Conservation (phyloP, 2,797 vertebrate species). For the Anguilla marmorata region DNA sequence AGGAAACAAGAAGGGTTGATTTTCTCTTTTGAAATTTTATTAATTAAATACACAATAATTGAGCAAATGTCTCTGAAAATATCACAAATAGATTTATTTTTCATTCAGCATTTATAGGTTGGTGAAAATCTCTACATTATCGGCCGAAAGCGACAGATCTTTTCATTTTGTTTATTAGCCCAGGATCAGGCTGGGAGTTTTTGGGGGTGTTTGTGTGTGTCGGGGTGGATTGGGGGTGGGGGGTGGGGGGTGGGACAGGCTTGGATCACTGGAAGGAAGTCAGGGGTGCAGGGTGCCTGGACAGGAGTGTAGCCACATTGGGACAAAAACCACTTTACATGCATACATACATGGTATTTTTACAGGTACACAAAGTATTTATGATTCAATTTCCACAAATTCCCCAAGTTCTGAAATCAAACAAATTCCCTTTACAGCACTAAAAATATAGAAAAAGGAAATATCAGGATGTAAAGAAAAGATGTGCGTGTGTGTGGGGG, state of each 20-base stretch:
- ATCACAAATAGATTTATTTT: constrained; percentile 99
- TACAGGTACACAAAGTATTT: constrained; percentile 99
- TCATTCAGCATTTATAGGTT: constrained; percentile 98
- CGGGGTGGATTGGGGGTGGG: background rate
- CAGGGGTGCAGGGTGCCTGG: constrained; percentile 22
- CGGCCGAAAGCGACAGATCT: constrained; percentile 71
- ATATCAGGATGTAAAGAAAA: constrained; percentile 88
- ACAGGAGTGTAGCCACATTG: constrained; percentile 80
- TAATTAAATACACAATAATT: constrained; percentile 99
- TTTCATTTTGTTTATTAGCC: constrained; percentile 67
- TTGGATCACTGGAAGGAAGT: constrained; percentile 1
- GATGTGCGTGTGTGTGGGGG: background rate
- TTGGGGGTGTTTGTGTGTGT: background rate
- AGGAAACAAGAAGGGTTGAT: constrained; percentile 63
- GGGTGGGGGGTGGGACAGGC: background rate
- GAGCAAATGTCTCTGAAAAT: constrained; percentile 99
- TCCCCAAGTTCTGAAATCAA: constrained; percentile 68
- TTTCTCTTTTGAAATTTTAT: constrained; percentile 89
- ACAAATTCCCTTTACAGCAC: constrained; percentile 96
- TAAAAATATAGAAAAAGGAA: constrained; percentile 98
- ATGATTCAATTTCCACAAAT: constrained; percentile 93
- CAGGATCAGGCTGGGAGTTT: constrained; percentile 46
- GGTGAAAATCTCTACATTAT: constrained; percentile 88
- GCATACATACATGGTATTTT: constrained; percentile 98
- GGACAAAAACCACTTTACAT: constrained; percentile 93